phyloP scores from a whole-genome alignment of 1,140 invertebrate species.

The Patella vulgata region DNA sequence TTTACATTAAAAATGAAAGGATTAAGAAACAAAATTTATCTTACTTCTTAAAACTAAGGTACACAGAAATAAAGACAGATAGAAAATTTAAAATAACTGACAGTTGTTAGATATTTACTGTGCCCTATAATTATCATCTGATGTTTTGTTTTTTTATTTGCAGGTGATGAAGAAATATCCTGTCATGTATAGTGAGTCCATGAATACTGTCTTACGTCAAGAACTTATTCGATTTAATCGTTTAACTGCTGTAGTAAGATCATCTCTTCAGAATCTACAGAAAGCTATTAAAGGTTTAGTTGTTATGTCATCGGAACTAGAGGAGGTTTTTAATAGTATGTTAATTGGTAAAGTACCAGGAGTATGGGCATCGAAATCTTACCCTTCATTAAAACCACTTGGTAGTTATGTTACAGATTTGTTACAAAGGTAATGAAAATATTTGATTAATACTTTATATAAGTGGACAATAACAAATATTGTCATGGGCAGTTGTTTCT shows the following conservation, averaged over 20 bases:
- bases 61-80: too few relatives aligned
- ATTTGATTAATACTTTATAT: too few relatives aligned
- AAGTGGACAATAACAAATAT: too few relatives aligned
- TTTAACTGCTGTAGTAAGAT: conserved; percentile 58
- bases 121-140: too few relatives aligned
- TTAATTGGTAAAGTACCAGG: conserved; percentile 69
- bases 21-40: too few relatives aligned
- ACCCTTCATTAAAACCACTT: conserved; percentile 67
- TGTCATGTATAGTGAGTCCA: conserved; percentile 65
- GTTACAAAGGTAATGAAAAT: conserved; percentile 65
- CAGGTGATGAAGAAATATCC: conserved; percentile 66
- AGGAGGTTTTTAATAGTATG: conserved; percentile 67
- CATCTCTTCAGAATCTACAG: conserved; percentile 59
- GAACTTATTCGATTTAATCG: conserved; percentile 66
- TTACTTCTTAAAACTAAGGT: too few relatives aligned
- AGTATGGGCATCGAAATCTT: conserved; percentile 77
- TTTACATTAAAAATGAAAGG: too few relatives aligned
- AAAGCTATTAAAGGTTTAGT: conserved; percentile 68
- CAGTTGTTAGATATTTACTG: too few relatives aligned
- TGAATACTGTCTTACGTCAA: conserved; percentile 67
- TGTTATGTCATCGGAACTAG: conserved; percentile 66
- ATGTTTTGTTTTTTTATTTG: conserved; percentile 15
- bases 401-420: conserved; percentile 66
- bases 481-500: too few relatives aligned
- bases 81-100: too few relatives aligned